Evolutionary conservation across 30 jellyfish, hydroid and myxozoan genomes (phyloP).

Genomic region (Aurelia sp.): DNA sequence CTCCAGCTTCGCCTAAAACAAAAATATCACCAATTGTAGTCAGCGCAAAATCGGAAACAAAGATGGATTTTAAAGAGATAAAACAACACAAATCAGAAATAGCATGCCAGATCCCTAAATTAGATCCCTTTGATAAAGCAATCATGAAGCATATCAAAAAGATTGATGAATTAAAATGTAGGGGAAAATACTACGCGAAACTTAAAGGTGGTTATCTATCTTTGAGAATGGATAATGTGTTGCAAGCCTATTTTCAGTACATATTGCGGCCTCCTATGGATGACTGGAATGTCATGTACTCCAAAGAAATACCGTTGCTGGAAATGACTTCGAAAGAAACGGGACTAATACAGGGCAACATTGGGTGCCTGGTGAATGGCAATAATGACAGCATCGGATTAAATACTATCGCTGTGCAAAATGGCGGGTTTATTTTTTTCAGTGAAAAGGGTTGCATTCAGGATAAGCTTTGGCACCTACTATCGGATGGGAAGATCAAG

Average conservation of each 20-base stretch:
- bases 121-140: conserved; percentile 2
- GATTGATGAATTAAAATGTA: background rate
- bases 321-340: background rate
- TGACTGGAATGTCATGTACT: background rate
- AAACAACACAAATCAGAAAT: too few species aligned
- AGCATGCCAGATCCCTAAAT: conserved; percentile 1
- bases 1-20: too few species aligned
- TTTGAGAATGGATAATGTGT: background rate
- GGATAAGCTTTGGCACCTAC: conserved; percentile 4
- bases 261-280: background rate
- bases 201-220: background rate
- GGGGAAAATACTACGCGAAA: background rate
- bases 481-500: conserved; percentile 15
- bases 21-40: too few species aligned
- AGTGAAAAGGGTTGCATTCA: background rate
- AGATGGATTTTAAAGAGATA: too few species aligned
- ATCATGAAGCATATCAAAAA: background rate
- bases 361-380: conserved; percentile 37
- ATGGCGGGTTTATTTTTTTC: background rate
- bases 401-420: background rate
- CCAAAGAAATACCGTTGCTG: background rate
- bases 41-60: too few species aligned
- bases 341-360: conserved; percentile 3
- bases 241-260: background rate
- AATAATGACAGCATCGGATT: background rate